Evolutionary conservation across 2,888 invertebrate species (phyloP).

Genomic region (Andrena flavipes): DNA sequence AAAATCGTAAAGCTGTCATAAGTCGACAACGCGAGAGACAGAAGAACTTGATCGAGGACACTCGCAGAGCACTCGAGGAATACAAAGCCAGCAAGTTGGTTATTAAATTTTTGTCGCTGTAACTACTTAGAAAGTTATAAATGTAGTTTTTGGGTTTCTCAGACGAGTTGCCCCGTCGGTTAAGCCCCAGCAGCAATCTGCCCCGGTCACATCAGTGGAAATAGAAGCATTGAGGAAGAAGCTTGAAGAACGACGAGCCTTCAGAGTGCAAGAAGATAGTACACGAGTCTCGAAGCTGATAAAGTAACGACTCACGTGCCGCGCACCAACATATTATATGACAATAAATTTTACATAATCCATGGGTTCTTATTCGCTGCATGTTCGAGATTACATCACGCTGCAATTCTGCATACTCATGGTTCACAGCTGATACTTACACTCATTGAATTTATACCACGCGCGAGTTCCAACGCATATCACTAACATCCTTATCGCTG

Average conservation of each 20-base stretch:
- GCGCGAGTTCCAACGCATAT: no score
- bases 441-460: no score
- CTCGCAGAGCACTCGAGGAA: slow-evolving; percentile 41
- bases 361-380: no score
- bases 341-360: no score
- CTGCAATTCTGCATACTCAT: no score
- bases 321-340: not conserved
- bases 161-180: not conserved
- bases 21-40: slow-evolving; percentile 84
- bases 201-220: slow-evolving; percentile 35
- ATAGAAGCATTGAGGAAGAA: slow-evolving; percentile 43
- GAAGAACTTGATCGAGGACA: slow-evolving; percentile 83
- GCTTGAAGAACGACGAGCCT: slow-evolving; percentile 39
- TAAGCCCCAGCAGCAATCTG: not conserved
- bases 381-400: no score
- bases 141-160: not conserved
- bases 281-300: not conserved
- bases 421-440: no score
- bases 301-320: not conserved
- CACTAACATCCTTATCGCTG: no score
- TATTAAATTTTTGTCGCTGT: not conserved
- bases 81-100: slow-evolving; percentile 53
- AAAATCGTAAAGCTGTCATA: slow-evolving; percentile 85
- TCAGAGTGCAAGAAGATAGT: slow-evolving; percentile 21
- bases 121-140: no score